Evolutionary conservation across 2,888 invertebrate species (phyloP).

Genomic region (Amiota mariae): DNA sequence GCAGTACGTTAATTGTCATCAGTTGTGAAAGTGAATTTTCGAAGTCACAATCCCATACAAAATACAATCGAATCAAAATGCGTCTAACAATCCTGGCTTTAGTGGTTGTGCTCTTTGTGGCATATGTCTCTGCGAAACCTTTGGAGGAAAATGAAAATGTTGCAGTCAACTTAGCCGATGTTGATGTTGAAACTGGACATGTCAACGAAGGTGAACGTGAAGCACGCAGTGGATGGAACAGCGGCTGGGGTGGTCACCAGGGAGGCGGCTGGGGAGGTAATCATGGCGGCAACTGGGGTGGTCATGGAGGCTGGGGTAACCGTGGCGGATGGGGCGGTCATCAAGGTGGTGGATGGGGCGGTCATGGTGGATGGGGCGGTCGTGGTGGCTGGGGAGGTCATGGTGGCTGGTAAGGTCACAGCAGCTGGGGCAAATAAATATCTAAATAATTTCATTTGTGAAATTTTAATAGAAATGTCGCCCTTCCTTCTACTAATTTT

Average conservation of each 20-base stretch:
- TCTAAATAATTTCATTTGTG: not conserved
- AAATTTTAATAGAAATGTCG: not conserved
- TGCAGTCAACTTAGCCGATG: constrained; percentile 41
- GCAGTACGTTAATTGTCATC: constrained; percentile 22
- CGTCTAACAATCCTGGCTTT: constrained; percentile 46
- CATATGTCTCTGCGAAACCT: constrained; percentile 35
- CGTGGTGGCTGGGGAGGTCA: constrained; percentile 33
- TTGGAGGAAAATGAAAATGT: constrained; percentile 31
- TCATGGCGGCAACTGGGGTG: constrained; percentile 42
- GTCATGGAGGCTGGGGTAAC: constrained; percentile 36
- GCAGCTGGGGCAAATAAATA: not conserved
- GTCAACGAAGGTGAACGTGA: constrained; percentile 53
- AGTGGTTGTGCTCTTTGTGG: constrained; percentile 42
- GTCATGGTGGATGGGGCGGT: constrained; percentile 28
- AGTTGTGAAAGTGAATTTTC: constrained; percentile 41
- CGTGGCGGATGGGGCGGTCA: constrained; percentile 35
- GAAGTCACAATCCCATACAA: not conserved
- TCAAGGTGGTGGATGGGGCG: constrained; percentile 34
- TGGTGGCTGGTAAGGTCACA: constrained; percentile 29
- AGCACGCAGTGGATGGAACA: constrained; percentile 37
- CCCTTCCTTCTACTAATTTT: not conserved
- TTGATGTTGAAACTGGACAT: constrained; percentile 49
- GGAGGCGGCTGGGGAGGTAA: constrained; percentile 39
- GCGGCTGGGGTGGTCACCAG: constrained; percentile 35
- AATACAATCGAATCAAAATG: constrained; percentile 41